phyloP scores from a whole-genome alignment of 2,113 vertebrate species.

The Albula goreensis region DNA sequence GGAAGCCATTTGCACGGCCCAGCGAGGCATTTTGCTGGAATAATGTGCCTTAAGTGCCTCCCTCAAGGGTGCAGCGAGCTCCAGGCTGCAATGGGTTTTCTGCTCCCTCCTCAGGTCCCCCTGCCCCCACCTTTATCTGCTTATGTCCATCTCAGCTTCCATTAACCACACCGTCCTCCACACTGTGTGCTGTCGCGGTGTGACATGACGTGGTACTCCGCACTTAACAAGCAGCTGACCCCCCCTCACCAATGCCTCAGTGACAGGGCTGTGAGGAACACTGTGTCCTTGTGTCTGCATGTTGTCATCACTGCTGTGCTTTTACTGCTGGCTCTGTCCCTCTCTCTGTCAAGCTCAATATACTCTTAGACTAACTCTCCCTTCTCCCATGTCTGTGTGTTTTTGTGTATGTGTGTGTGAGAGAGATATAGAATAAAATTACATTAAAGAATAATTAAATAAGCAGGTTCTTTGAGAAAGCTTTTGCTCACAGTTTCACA shows the following conservation, averaged over 20 bases:
- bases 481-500: neutral
- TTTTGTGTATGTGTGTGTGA: constrained; percentile 4
- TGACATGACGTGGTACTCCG: neutral
- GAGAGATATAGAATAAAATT: neutral
- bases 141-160: no score
- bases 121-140: neutral
- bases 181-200: neutral
- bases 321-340: neutral
- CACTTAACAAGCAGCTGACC: neutral
- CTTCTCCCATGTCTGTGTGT: neutral
- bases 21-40: neutral
- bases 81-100: no score
- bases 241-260: neutral
- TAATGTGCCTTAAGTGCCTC: neutral
- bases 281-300: neutral
- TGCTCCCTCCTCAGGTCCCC: neutral
- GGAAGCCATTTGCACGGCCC: no score
- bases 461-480: neutral
- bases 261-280: neutral
- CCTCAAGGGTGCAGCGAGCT: neutral
- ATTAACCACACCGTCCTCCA: neutral
- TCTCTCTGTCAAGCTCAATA: neutral
- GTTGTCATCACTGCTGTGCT: neutral
- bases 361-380: constrained; percentile 33
- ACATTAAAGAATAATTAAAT: no score